phyloP scores from a whole-genome alignment of 2,888 invertebrate species.

The Pyrochroa serraticornis region DNA sequence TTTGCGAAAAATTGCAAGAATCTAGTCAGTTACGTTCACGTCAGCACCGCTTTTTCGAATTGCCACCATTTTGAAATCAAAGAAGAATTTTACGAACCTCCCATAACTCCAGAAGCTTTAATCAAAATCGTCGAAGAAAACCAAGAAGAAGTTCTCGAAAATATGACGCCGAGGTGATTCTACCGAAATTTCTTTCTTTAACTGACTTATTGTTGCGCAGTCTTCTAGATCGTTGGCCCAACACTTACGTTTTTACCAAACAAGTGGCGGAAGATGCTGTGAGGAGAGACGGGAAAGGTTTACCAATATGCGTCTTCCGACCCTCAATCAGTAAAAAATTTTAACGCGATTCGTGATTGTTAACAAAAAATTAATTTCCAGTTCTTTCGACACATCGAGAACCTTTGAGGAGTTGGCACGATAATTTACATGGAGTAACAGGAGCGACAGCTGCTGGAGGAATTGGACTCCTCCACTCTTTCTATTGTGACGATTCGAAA shows the following conservation, averaged over 20 bases:
- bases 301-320: conserved; percentile 81
- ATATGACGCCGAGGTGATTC: too few species aligned
- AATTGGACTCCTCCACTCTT: conserved; percentile 64
- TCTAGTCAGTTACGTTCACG: conserved; percentile 59
- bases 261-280: conserved; percentile 82
- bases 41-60: conserved; percentile 18
- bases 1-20: conserved; percentile 69
- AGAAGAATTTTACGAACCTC: conserved; percentile 10
- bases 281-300: conserved; percentile 65
- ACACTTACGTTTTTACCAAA: conserved; percentile 90
- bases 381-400: conserved; percentile 63
- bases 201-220: conserved; percentile 20
- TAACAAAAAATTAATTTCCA: conserved; percentile 46
- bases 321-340: conserved; percentile 75
- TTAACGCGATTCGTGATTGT: background rate
- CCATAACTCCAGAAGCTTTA: too few species aligned
- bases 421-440: conserved; percentile 69
- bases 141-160: too few species aligned
- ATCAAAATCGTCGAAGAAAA: too few species aligned
- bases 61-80: background rate
- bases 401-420: conserved; percentile 71
- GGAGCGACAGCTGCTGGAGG: conserved; percentile 51
- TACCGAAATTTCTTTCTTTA: too few species aligned
- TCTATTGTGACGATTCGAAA: conserved; percentile 60
- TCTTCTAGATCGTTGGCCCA: conserved; percentile 54